These are phyloP conservation scores for Drosophila yakuba DNA, from an alignment of 1,140 invertebrate species.

Conservation along the genomic window DNA sequence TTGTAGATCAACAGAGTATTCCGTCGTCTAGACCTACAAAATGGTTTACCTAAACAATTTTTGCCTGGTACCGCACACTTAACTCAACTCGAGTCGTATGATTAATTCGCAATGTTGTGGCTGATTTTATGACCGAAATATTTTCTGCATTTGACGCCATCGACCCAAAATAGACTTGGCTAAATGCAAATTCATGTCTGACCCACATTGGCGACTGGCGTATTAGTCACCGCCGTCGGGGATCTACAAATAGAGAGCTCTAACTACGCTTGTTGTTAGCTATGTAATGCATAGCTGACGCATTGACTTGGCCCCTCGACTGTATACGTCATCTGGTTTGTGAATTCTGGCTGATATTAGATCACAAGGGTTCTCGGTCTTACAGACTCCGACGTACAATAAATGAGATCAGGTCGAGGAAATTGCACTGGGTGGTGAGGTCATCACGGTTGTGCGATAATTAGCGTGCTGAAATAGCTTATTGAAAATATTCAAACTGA, in stretches of 20 bases:
- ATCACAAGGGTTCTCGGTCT: constrained; percentile 23
- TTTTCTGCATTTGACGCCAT: constrained; percentile 45
- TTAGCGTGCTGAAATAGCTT: constrained; percentile 1
- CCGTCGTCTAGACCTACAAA: neutral
- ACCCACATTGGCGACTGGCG: constrained; percentile 73
- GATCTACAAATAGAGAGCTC: constrained; percentile 31
- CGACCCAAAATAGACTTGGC: constrained; percentile 69
- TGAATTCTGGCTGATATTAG: constrained; percentile 40
- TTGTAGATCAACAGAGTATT: constrained; percentile 7
- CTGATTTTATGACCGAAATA: constrained; percentile 76
- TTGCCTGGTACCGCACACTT: constrained; percentile 59
- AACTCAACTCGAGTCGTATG: constrained; percentile 50
- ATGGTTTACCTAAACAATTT: neutral
- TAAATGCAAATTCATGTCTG: constrained; percentile 83
- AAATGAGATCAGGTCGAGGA: constrained; percentile 20
- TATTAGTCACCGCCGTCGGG: constrained; percentile 70
- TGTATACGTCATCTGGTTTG: constrained; percentile 56
- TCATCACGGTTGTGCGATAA: constrained; percentile 21
- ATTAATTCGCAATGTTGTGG: constrained; percentile 74
- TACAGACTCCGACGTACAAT: neutral
- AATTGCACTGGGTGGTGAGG: constrained; percentile 17
- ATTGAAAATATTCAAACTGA: no score
- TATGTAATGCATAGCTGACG: constrained; percentile 60
- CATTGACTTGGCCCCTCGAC: constrained; percentile 19
- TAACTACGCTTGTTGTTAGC: constrained; percentile 15